Conservation (phyloP, 1,140 invertebrate species). For the Euwallacea similis region DNA sequence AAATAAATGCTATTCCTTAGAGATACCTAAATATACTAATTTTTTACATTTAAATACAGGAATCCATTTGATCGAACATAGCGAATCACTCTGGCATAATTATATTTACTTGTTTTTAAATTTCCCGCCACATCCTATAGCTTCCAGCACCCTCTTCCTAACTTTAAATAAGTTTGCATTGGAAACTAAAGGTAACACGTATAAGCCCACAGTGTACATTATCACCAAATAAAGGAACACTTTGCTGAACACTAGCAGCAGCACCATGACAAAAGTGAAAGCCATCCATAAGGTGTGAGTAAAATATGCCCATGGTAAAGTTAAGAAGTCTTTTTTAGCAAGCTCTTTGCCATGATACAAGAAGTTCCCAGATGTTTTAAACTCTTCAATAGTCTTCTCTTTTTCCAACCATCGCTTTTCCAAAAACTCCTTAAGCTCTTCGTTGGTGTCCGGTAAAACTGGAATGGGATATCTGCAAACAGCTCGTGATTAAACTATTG, state of each 20-base stretch:
- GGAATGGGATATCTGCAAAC: slow-evolving; percentile 59
- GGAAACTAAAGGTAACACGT: slow-evolving; percentile 7
- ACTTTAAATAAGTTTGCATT: not conserved
- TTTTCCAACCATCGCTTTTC: slow-evolving; percentile 73
- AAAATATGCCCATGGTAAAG: slow-evolving; percentile 55
- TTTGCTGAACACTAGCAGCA: not conserved
- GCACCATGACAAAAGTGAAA: not conserved
- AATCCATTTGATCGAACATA: no score
- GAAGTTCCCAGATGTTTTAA: slow-evolving; percentile 60
- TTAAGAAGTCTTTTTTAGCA: slow-evolving; percentile 47
- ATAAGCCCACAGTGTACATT: not conserved
- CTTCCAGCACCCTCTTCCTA: not conserved
- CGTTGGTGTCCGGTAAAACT: slow-evolving; percentile 62
- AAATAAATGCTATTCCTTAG: not conserved
- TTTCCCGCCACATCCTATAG: not conserved
- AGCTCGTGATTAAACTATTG: not conserved
- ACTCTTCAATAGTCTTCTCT: slow-evolving; percentile 64
- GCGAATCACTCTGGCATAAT: no score
- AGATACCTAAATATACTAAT: not conserved
- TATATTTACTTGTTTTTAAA: not conserved
- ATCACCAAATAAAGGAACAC: slow-evolving; percentile 7
- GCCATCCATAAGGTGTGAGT: slow-evolving; percentile 62
- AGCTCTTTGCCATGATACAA: slow-evolving; percentile 43
- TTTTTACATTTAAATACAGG: no score
- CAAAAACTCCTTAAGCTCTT: slow-evolving; percentile 66